Evolutionary conservation across 2,888 invertebrate genomes (phyloP).

Genomic region (Diaphora mendica): DNA sequence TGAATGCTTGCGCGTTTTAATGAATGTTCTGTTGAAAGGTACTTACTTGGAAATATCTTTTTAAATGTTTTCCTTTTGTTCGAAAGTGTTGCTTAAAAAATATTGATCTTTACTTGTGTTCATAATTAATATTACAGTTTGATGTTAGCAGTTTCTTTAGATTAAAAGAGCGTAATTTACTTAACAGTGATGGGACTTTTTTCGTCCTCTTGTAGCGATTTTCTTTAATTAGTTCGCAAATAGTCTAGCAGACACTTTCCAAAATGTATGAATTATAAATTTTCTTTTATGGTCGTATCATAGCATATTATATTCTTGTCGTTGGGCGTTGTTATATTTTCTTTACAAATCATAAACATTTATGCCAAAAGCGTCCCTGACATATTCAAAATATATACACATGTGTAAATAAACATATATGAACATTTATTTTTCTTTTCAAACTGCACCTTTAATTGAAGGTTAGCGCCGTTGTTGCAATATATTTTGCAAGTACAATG

Average conservation of each 20-base stretch:
- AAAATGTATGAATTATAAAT: not conserved
- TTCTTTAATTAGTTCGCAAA: not conserved
- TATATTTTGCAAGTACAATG: not conserved
- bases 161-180: not conserved
- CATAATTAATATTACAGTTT: not conserved
- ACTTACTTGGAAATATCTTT: not conserved
- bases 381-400: no score
- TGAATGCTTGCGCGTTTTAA: slow-evolving; percentile 1
- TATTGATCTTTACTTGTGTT: not conserved
- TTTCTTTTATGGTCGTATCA: not conserved
- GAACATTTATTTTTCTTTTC: not conserved
- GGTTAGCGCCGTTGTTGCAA: not conserved
- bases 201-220: not conserved
- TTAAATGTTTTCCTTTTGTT: not conserved
- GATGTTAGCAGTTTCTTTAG: not conserved
- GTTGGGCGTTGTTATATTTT: not conserved
- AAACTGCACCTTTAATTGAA: not conserved
- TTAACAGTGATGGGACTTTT: not conserved
- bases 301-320: not conserved
- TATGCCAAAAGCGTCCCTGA: not conserved
- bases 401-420: not conserved
- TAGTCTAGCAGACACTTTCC: not conserved
- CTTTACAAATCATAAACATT: not conserved
- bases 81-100: not conserved
- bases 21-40: not conserved